Evolutionary conservation across 2,113 vertebrate species (phyloP).

Genomic region (Fregetta grallaria): DNA sequence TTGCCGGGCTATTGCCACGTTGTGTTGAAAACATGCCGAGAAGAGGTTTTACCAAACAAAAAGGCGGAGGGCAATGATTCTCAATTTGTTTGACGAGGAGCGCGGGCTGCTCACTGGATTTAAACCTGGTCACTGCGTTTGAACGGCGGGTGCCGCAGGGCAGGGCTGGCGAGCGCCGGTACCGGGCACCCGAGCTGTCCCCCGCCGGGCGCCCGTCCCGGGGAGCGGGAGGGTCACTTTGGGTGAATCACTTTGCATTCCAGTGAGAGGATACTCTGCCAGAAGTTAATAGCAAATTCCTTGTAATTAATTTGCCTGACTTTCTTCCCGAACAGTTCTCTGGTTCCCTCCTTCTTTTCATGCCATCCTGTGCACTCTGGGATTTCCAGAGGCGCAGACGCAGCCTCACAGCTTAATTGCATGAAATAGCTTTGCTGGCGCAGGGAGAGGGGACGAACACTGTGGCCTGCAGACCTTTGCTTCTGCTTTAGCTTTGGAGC

Average conservation of each 20-base stretch:
- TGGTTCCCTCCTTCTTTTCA: constrained; percentile 18
- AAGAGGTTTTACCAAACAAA: not conserved
- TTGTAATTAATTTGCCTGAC: not conserved
- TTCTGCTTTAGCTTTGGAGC: constrained; percentile 11
- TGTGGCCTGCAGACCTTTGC: not conserved
- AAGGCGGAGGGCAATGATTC: not conserved
- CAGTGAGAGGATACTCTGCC: not conserved
- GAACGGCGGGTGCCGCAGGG: not conserved
- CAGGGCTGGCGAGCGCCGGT: not conserved
- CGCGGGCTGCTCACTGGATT: rapidly evolving
- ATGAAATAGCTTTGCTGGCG: constrained; percentile 16
- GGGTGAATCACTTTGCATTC: not conserved
- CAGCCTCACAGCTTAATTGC: not conserved
- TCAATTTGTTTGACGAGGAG: not conserved
- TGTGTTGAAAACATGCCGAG: not conserved
- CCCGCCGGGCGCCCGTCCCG: not conserved
- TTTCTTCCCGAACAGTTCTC: not conserved
- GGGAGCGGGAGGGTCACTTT: not conserved
- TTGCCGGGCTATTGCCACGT: not conserved
- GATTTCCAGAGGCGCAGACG: not conserved
- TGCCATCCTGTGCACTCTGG: constrained; percentile 10
- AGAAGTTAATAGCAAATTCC: constrained; percentile 18
- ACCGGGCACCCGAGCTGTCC: not conserved
- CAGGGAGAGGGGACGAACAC: not conserved
- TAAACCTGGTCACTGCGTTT: not conserved